These are phyloP conservation scores for Macrotrachela quadricornifera DNA, from an alignment of 1,140 invertebrate genomes.

Conservation along the genomic window DNA sequence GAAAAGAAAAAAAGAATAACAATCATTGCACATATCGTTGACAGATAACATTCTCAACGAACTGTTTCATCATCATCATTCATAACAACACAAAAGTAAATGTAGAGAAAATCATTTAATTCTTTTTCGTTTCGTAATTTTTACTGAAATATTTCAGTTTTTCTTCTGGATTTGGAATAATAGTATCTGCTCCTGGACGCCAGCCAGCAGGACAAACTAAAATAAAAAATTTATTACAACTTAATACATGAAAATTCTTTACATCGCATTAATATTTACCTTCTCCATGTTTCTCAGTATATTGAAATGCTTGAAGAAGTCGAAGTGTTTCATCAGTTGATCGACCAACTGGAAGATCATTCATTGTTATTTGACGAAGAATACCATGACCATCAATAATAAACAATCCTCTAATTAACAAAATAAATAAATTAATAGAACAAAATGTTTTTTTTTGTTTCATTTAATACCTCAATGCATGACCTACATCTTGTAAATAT, in stretches of 20 bases:
- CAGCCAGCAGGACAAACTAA: slow-evolving; percentile 21
- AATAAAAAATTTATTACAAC: too few species aligned
- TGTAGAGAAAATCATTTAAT: too few species aligned
- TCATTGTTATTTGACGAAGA: slow-evolving; percentile 46
- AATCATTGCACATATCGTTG: too few species aligned
- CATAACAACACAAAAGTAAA: too few species aligned
- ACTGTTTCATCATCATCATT: too few species aligned
- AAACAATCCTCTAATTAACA: slow-evolving; percentile 41
- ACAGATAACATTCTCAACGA: too few species aligned
- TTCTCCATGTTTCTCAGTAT: slow-evolving; percentile 42
- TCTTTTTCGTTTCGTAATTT: background rate
- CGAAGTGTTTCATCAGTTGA: slow-evolving; percentile 73
- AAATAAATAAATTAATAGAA: slow-evolving; percentile 34
- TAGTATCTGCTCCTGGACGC: slow-evolving; percentile 50
- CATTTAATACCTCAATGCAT: slow-evolving; percentile 20
- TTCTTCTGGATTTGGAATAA: slow-evolving; percentile 36
- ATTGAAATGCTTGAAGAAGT: slow-evolving; percentile 75
- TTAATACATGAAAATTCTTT: slow-evolving; percentile 9
- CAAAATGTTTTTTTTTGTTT: slow-evolving; percentile 50
- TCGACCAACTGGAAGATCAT: slow-evolving; percentile 46
- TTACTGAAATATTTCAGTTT: slow-evolving; percentile 37
- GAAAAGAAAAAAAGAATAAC: too few species aligned
- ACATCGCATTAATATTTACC: slow-evolving; percentile 5
- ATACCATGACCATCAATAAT: slow-evolving; percentile 44
- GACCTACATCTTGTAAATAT: slow-evolving; percentile 24